Percentiles rank a stretch among this genome's conserved stretches.
Evolutionary conservation across 2,113 vertebrate genomes (phyloP).

Genomic region (Ictidomys tridecemlineatus): DNA sequence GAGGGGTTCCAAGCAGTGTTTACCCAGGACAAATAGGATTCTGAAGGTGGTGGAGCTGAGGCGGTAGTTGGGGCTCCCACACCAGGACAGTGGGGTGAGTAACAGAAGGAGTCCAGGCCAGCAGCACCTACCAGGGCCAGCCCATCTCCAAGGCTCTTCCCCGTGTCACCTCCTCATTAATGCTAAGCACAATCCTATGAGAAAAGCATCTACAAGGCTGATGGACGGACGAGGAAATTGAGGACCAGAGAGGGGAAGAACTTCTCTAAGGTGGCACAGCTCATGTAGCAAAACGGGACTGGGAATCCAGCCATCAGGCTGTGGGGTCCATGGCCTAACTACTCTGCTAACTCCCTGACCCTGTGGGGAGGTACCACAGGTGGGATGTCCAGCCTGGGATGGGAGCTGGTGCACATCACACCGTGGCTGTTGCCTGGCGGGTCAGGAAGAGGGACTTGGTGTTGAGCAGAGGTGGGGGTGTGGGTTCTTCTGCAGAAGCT

Average conservation of each 20-base stretch:
- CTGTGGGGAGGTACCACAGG: background rate
- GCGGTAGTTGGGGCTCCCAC: background rate
- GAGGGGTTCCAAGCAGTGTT: background rate
- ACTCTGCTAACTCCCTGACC: fast-evolving
- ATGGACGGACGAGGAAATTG: background rate
- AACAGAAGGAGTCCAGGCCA: background rate
- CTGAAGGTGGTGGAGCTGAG: background rate
- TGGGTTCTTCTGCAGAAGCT: too few relatives aligned
- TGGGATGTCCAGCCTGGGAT: background rate
- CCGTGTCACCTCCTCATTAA: fast-evolving
- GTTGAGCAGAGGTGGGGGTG: background rate
- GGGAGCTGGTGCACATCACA: background rate
- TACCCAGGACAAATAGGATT: background rate
- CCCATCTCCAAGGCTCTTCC: background rate
- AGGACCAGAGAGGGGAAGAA: background rate
- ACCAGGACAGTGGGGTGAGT: background rate
- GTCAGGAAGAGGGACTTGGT: background rate
- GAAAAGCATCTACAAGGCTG: background rate
- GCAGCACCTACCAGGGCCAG: background rate
- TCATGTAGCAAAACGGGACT: background rate
- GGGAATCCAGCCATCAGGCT: background rate
- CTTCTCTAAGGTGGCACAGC: background rate
- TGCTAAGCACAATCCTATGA: too few relatives aligned
- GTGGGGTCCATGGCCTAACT: background rate
- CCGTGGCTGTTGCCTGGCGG: background rate